Base-by-base conservation (phyloP, 2,797 vertebrate species). In the Rallus crepitans region DNA sequence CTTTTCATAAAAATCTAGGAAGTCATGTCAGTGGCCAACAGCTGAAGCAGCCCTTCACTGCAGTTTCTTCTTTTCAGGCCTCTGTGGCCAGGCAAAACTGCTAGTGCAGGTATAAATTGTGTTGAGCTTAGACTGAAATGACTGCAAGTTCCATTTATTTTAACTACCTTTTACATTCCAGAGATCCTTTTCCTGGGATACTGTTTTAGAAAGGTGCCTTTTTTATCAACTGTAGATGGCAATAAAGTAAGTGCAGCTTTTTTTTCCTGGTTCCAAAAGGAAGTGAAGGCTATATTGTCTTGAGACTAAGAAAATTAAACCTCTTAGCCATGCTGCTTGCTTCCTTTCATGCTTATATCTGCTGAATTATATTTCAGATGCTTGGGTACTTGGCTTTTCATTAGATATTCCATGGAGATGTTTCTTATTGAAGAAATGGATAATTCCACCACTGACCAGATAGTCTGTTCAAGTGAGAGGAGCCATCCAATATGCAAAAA, bases 281-380 rank as follows among this genome's bases (percentile, higher is more conserved):
- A 7, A 24, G 47, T n/a, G 63, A 30, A 70, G 21, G 17, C 33
- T 72, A 18, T 28, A 5, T 12, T 76, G 53, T 56, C 37, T 55
- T 47, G 50, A 76, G 27, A 16, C 31, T 76, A 31, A 87, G 66
- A 53, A 87, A 76, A 68, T 33, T 19, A 55, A 76, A 42, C 47
- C 27, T 61, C 28, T 39, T 79, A 55, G 40, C 39, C 6, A 2
- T n/a, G 30, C 30, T 79, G 30, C 42, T 91, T 0, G 0, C n/a
- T 82, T 75, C 39, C 40, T 69, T 69, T 47, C 11, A 31, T 82
- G 12, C 31, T 56, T 24, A 3, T n/a, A 37, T 6, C 15, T 93
- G 42, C 25, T 69, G 63, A 87, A n/a, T 65, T 92, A 33, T 4
- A 28, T 11, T 11, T 75, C 15, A 75, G 60, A 28, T 56, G 20